Conservation (phyloP, 2,797 vertebrate species). For the Oreortyx pictus region DNA sequence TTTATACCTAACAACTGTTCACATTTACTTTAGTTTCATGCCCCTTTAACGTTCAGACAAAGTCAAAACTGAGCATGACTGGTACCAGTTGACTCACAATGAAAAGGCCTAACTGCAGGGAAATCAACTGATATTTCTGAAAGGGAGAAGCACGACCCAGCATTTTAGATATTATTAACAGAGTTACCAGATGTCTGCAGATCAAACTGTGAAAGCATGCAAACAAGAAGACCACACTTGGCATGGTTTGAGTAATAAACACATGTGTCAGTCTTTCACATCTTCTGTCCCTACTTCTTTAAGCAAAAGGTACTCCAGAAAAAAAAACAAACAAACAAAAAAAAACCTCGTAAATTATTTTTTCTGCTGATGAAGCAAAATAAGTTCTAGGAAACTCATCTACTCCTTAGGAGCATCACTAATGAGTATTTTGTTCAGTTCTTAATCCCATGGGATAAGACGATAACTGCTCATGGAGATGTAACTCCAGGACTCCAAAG, state of each 20-base stretch:
- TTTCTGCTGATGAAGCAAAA: not conserved
- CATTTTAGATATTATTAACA: not conserved
- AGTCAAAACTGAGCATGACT: not conserved
- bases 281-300: not conserved
- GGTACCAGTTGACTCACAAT: not conserved
- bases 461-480: not conserved
- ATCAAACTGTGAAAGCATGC: not conserved
- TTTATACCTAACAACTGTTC: not conserved
- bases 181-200: not conserved
- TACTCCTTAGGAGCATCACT: not conserved
- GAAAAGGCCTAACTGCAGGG: not conserved
- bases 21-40: not conserved
- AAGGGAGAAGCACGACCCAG: not conserved
- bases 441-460: not conserved
- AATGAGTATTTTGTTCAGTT: not conserved
- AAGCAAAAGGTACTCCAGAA: not conserved
- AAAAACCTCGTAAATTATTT: not conserved
- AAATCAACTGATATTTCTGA: not conserved
- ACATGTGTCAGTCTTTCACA: not conserved
- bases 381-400: not conserved
- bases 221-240: not conserved
- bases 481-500: not conserved
- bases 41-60: not conserved
- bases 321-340: fast-evolving
- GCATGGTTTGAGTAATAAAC: not conserved